These are phyloP conservation scores for Leucania comma DNA, from an alignment of 2,888 invertebrate species.

Conservation along the genomic window DNA sequence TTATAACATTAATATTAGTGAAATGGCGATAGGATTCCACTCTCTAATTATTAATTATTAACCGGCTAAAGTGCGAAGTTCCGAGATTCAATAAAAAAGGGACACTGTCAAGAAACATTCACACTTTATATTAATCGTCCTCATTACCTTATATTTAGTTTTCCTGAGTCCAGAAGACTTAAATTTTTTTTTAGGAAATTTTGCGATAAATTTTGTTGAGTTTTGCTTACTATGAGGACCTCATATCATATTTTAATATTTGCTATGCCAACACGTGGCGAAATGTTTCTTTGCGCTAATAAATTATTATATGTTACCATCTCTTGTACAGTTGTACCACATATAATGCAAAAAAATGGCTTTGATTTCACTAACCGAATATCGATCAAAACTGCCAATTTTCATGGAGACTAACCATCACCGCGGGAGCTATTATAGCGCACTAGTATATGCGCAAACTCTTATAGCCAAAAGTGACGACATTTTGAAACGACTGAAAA, in stretches of 20 bases:
- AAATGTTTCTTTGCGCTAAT: too few species aligned
- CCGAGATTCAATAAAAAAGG: neutral
- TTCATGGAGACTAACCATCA: neutral
- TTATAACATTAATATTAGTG: slow-evolving; percentile 15
- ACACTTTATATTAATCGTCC: neutral
- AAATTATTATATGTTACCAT: too few species aligned
- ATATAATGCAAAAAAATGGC: too few species aligned
- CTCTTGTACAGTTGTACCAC: too few species aligned
- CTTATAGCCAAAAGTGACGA: neutral
- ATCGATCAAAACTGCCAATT: neutral
- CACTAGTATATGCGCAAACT: neutral
- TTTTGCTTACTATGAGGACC: too few species aligned
- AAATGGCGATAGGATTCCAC: slow-evolving; percentile 31
- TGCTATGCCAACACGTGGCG: too few species aligned
- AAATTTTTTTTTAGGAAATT: too few species aligned
- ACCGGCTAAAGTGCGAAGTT: slow-evolving; percentile 31
- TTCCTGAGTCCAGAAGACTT: too few species aligned
- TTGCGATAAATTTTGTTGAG: too few species aligned
- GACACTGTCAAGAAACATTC: neutral
- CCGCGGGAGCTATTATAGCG: neutral
- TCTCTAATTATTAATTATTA: slow-evolving; percentile 34
- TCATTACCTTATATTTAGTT: too few species aligned
- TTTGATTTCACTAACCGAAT: neutral
- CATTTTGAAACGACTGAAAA: neutral
- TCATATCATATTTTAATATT: too few species aligned